phyloP scores from a whole-genome alignment of 2,797 vertebrate species.

The Euthynnus affinis region DNA sequence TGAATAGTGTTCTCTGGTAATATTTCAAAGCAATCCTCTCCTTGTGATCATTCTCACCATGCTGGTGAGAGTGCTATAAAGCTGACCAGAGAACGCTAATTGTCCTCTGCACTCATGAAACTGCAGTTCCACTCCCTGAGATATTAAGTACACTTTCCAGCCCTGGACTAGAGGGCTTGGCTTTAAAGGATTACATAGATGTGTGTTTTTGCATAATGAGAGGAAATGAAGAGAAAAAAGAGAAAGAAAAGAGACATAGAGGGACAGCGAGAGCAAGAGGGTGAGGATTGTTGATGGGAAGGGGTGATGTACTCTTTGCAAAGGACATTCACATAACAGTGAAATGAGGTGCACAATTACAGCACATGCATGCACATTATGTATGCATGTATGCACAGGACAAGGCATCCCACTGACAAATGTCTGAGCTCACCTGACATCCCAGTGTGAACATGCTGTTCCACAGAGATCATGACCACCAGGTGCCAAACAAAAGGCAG shows the following conservation, averaged over 20 bases:
- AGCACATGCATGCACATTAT: slow-evolving; percentile 9
- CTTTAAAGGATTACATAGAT: slow-evolving; percentile 32
- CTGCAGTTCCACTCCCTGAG: slow-evolving; percentile 2
- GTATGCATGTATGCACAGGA: slow-evolving; percentile 5
- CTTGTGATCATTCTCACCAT: slow-evolving; percentile 9
- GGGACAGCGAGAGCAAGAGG: background rate
- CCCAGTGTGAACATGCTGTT: slow-evolving; percentile 43
- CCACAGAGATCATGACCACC: slow-evolving; percentile 13
- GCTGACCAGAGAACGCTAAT: slow-evolving; percentile 3
- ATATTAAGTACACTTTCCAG: slow-evolving; percentile 28
- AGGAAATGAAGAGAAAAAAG: slow-evolving; percentile 2
- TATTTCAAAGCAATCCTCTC: slow-evolving; percentile 28
- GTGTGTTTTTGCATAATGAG: slow-evolving; percentile 35
- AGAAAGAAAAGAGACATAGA: background rate
- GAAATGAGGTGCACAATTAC: slow-evolving; percentile 29
- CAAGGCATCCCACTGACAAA: slow-evolving; percentile 5
- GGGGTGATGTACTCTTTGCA: slow-evolving; percentile 28
- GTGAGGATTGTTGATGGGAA: slow-evolving; percentile 32
- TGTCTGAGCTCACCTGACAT: slow-evolving; percentile 25
- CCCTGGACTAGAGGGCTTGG: background rate
- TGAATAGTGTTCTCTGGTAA: slow-evolving; percentile 16
- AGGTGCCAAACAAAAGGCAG: background rate
- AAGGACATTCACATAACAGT: slow-evolving; percentile 70
- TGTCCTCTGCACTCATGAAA: slow-evolving; percentile 27
- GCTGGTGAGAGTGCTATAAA: background rate